Evolutionary conservation across 1,140 invertebrate genomes (phyloP), one percentile per base, ranked within the genome.

Genomic region (Helicoverpa zea): DNA sequence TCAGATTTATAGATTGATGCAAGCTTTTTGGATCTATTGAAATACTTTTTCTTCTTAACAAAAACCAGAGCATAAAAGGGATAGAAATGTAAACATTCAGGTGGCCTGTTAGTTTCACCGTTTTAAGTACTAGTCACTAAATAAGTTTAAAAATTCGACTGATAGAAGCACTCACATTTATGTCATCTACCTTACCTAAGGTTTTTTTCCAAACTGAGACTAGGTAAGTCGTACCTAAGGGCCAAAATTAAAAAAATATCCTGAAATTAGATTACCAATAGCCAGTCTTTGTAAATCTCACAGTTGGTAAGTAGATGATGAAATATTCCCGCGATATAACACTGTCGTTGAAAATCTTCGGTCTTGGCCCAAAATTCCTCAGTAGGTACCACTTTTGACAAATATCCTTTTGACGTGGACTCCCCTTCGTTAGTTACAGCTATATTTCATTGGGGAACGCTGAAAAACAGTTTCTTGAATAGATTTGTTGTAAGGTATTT

Each of bases 311-410:
- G 47, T 61, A 76, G 68, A 84, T 81, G 75, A 83, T 81, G 83
- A 84, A 85, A 79, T 81, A 84, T 81, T 43, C 49, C 14, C 1
- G 52, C 80, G 47, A 84, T 81, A 79, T 81, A 84, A 81, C 82
- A 84, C 64, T 79, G 82, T 84, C 80, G 49, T 56, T 66, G 43
- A 51, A 80, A 80, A 83, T 77, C 72, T 77, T 73, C 66, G 58
- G 58, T 49, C 18, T 61, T 74, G 64, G 73, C 68, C 29, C 79
- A 83, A 49, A 51, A 61, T 78, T 78, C 64, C 63, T 52, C n/a
- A 52, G 63, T 72, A 52, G 54, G 56, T 61, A 70, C 66, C 66
- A 72, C 56, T 79, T 79, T 79, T 80, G 79, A 80, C 79, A 74
- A 80, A 80, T 80, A 79, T 23, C 63, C 76, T 78, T 68, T 58